phyloP scores from a whole-genome alignment of 2,797 vertebrate genomes.

The Clangula hyemalis region DNA sequence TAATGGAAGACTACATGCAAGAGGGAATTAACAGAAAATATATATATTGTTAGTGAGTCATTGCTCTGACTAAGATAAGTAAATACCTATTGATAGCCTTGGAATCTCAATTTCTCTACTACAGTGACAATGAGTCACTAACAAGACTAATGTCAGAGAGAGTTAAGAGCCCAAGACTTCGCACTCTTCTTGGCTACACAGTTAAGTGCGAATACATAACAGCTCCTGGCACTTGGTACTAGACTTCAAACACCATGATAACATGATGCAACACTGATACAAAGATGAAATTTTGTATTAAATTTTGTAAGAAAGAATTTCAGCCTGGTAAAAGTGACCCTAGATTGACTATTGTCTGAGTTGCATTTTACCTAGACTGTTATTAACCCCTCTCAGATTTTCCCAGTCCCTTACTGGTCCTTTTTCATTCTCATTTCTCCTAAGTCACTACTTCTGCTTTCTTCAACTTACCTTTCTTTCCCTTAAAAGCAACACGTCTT shows the following conservation, averaged over 20 bases:
- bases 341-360: neutral
- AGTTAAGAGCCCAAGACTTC: neutral
- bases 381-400: fast-evolving
- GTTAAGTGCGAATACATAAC: neutral
- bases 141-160: neutral
- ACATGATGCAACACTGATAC: neutral
- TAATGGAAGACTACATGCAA: conserved; percentile 5
- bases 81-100: conserved; percentile 5
- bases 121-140: conserved; percentile 5
- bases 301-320: neutral
- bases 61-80: conserved; percentile 53
- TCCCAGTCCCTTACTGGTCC: neutral
- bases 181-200: neutral
- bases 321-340: neutral
- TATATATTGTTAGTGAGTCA: neutral
- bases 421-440: neutral
- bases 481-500: neutral
- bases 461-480: neutral
- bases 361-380: neutral
- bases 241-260: neutral
- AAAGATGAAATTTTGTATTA: neutral
- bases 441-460: neutral
- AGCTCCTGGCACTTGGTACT: neutral
- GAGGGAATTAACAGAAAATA: neutral
- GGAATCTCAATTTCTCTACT: conserved; percentile 16